phyloP scores from a whole-genome alignment of 2,797 vertebrate species.

The Acanthurus lineatus region DNA sequence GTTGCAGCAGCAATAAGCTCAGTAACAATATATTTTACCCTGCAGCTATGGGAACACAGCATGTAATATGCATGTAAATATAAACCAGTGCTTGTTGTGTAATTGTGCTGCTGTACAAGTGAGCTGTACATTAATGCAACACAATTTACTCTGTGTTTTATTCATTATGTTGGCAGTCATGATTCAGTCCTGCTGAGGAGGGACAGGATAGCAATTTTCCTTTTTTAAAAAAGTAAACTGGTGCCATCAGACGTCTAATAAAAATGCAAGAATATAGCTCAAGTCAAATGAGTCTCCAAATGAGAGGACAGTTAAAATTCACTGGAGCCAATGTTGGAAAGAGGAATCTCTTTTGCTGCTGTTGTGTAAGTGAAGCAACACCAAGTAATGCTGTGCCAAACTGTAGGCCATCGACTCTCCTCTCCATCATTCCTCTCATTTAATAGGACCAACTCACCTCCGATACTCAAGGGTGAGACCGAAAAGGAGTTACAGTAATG shows the following conservation, averaged over 20 bases:
- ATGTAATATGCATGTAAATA: conserved; percentile 15
- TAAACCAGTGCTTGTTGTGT: background rate
- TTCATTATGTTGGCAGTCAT: background rate
- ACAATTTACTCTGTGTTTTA: background rate
- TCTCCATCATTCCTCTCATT: conserved; percentile 31
- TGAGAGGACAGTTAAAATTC: background rate
- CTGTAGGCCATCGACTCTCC: background rate
- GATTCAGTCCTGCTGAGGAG: background rate
- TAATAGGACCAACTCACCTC: conserved; percentile 31
- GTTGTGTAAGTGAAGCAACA: background rate
- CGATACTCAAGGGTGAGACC: conserved; percentile 23
- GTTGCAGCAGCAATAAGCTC: background rate
- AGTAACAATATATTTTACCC: background rate
- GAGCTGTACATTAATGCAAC: conserved; percentile 2
- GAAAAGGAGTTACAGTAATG: conserved; percentile 53
- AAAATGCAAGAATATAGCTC: conserved; percentile 6
- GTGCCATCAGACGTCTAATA: background rate
- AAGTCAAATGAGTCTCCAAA: conserved; percentile 1
- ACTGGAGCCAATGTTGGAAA: conserved; percentile 13
- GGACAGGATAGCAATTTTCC: background rate
- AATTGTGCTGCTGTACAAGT: conserved; percentile 4
- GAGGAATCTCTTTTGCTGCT: background rate
- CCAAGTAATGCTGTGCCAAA: background rate
- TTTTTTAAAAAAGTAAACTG: background rate
- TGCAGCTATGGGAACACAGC: background rate